Evolutionary conservation across 2,113 vertebrate genomes (phyloP).

Genomic region (Seriola rivoliana): DNA sequence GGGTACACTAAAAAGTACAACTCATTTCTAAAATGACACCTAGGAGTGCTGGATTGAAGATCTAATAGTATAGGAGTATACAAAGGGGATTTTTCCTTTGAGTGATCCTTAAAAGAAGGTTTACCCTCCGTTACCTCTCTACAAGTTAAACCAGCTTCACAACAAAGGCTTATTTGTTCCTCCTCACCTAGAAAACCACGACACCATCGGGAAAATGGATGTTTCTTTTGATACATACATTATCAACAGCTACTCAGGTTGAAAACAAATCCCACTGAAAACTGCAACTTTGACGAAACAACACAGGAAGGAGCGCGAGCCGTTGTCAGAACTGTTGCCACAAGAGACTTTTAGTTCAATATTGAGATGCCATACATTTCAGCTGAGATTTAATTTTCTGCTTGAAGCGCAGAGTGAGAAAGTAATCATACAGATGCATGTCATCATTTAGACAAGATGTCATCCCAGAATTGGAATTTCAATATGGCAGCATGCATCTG

Average conservation of each 20-base stretch:
- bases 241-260: conserved; percentile 35
- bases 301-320: neutral
- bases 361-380: conserved; percentile 50
- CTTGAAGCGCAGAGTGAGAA: conserved; percentile 55
- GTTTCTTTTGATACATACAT: conserved; percentile 42
- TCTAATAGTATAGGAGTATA: conserved; percentile 5
- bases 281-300: conserved; percentile 7
- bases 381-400: conserved; percentile 73
- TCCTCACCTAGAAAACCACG: conserved; percentile 13
- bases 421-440: conserved; percentile 57
- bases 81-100: conserved; percentile 17
- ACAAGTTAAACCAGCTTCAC: conserved; percentile 20
- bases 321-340: conserved; percentile 60
- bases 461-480: conserved; percentile 64
- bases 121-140: conserved; percentile 11
- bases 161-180: conserved; percentile 40
- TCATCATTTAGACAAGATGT: conserved; percentile 64
- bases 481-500: conserved; percentile 60
- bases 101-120: conserved; percentile 21
- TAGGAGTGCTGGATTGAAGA: conserved; percentile 9
- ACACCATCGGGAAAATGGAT: conserved; percentile 21
- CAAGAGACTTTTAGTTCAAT: conserved; percentile 34
- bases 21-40: conserved; percentile 5
- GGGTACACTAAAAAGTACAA: conserved; percentile 12
- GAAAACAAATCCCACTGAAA: conserved; percentile 38